phyloP scores from a whole-genome alignment of 2,797 vertebrate species.

The Pseudopleuronectes americanus region DNA sequence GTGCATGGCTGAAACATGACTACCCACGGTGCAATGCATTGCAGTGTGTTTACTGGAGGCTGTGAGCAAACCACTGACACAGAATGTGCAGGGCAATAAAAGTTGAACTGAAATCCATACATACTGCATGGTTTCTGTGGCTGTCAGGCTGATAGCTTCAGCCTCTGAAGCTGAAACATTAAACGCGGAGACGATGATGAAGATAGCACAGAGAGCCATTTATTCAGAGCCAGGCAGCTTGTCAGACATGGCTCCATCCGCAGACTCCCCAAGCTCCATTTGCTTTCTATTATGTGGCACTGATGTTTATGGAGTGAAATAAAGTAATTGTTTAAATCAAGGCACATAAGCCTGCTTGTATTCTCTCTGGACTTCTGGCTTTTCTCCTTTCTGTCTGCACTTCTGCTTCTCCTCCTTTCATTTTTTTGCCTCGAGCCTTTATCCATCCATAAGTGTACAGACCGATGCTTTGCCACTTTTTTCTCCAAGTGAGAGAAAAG shows the following conservation, averaged over 20 bases:
- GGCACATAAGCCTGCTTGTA: constrained; percentile 26
- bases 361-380: constrained; percentile 20
- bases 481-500: background rate
- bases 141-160: constrained; percentile 8
- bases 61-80: constrained; percentile 35
- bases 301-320: constrained; percentile 36
- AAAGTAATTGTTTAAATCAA: constrained; percentile 42
- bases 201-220: constrained; percentile 17
- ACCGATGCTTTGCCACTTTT: too few relatives aligned
- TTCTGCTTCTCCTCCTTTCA: background rate
- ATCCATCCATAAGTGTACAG: background rate
- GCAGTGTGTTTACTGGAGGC: constrained; percentile 4
- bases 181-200: constrained; percentile 22
- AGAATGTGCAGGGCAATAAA: constrained; percentile 31
- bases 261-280: constrained; percentile 21
- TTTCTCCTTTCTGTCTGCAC: constrained; percentile 12
- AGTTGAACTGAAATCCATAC: constrained; percentile 56
- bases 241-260: constrained; percentile 37
- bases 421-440: constrained; percentile 18
- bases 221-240: constrained; percentile 25
- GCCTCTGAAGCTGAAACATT: constrained; percentile 36
- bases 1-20: constrained; percentile 23
- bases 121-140: constrained; percentile 4
- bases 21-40: background rate
- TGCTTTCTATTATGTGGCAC: constrained; percentile 30